These are phyloP conservation scores for Lithophane socia DNA, from an alignment of 2,888 invertebrate genomes.

Conservation along the genomic window DNA sequence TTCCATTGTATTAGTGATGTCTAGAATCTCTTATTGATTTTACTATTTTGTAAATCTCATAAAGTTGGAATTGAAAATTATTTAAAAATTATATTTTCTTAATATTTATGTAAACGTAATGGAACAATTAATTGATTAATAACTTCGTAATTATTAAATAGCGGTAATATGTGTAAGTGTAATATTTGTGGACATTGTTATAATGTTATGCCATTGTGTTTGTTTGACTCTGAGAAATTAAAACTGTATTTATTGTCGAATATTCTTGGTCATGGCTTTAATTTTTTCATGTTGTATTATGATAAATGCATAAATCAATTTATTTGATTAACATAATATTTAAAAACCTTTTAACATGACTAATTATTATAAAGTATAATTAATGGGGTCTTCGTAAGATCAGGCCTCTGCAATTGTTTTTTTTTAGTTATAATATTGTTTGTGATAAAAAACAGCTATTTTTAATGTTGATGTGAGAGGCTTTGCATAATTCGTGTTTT, in stretches of 20 bases:
- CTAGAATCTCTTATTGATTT: conserved; percentile 69
- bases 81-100: conserved; percentile 86
- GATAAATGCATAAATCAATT: conserved; percentile 21
- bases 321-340: conserved; percentile 13
- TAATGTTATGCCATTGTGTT: conserved; percentile 38
- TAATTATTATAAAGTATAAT: conserved; percentile 12
- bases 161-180: conserved; percentile 65
- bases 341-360: background rate
- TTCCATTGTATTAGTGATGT: conserved; percentile 59
- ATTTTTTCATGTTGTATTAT: conserved; percentile 67
- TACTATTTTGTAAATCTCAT: conserved; percentile 71
- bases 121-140: conserved; percentile 71
- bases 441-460: conserved; percentile 64
- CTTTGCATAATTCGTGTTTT: conserved; percentile 47
- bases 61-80: conserved; percentile 84
- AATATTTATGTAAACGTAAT: conserved; percentile 80
- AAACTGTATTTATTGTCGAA: conserved; percentile 59
- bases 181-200: conserved; percentile 57
- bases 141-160: conserved; percentile 68
- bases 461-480: conserved; percentile 49
- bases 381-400: conserved; percentile 14
- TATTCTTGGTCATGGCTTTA: conserved; percentile 80
- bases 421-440: conserved; percentile 47
- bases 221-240: conserved; percentile 32
- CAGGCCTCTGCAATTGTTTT: conserved; percentile 13